phyloP scores from a whole-genome alignment of 2,797 vertebrate genomes.

The Phaenicophaeus curvirostris region DNA sequence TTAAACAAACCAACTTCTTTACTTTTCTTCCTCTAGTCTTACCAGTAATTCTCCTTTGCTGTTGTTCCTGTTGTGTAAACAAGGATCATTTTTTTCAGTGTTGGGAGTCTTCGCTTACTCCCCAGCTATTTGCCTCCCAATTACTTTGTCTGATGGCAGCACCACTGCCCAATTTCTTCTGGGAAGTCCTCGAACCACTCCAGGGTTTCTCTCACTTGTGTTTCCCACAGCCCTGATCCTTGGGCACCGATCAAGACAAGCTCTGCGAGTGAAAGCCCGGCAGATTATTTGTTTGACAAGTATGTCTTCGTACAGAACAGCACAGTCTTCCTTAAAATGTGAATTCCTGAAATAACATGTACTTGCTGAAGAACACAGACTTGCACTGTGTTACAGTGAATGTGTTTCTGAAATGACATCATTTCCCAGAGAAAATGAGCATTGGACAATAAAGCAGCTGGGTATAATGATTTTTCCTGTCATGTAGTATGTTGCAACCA shows the following conservation, averaged over 20 bases:
- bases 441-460: accelerated
- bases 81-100: not conserved
- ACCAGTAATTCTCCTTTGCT: not conserved
- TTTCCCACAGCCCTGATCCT: not conserved
- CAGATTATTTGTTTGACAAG: not conserved
- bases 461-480: accelerated
- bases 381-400: too few relatives aligned
- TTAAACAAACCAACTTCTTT: not conserved
- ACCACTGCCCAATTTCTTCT: accelerated
- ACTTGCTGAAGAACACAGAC: too few relatives aligned
- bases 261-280: not conserved
- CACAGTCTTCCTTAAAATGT: not conserved
- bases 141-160: accelerated
- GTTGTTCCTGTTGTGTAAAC: not conserved
- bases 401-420: accelerated
- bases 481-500: accelerated
- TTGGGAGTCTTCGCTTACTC: not conserved
- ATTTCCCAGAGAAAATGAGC: accelerated
- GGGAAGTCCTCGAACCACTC: accelerated
- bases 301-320: not conserved
- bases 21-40: not conserved
- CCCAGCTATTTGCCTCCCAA: accelerated
- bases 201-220: accelerated
- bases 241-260: accelerated
- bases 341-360: not conserved